Base-by-base conservation (phyloP, 1,140 invertebrate species). In the Leptestheria dahalacensis region DNA sequence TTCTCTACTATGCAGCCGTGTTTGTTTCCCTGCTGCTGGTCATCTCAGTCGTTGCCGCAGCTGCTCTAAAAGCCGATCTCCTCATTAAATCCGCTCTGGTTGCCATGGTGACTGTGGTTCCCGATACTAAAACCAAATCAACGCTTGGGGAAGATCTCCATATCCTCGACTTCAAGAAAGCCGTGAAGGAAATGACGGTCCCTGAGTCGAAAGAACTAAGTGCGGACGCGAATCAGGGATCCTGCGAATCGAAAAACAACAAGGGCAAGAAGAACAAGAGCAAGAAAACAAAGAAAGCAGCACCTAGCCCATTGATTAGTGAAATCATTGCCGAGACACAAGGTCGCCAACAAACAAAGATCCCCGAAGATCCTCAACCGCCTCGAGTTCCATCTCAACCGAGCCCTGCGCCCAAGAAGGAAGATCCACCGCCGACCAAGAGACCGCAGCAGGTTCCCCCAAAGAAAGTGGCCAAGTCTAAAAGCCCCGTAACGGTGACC, bases 1-100 rank as follows among this genome's bases (percentile, higher is more conserved):
- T 79, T 28, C 68, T 94, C 12, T 85, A 89, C 65, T 85, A 84
- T 68, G 72, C 76, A 3, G 75, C 82, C 0, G 69, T 86, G 0
- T 72, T 73, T 48, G 69, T 84, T n/a, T 78, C 86, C 61, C 65
- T 78, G 4, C 72, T 79, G 60, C 71, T 88, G 60, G 71, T 89
- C 11, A 66, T 84, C 28, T 80, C 82, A 54, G 79, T 87, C 12
- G 65, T 86, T 2, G 74, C 82, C 0, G 77, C 82, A 41, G 81
- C 85, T 0, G 80, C 86, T 60, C 75, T 91, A 48, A 90, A 85
- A 78, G 68, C 83, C 21, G 58, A 60, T 23, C 49, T 23, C 25
- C 49, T 60, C 48, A 48, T 33, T 20, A 25, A 49, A 3, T 52
- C 58, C 25, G 21, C 48, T 3, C 29, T 60, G 21, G 58, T 60